A percentile compares a stretch with the other conserved stretches of the same genome.
phyloP scores from a whole-genome alignment of 2,888 invertebrate species.

The Nephrotoma appendiculata region DNA sequence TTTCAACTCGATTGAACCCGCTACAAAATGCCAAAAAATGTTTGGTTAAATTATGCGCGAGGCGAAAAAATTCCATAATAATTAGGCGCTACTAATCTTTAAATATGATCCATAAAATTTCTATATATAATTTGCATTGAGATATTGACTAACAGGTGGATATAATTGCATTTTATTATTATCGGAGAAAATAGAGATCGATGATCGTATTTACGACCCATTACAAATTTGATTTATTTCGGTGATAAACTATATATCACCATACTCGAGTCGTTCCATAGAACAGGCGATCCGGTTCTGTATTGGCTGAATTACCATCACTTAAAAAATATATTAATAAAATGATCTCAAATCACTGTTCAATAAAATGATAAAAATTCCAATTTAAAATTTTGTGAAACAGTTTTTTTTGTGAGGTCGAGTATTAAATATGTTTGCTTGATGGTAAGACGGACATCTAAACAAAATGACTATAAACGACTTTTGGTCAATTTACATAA shows the following conservation, averaged over 20 bases:
- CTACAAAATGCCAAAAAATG: not conserved
- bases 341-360: not conserved
- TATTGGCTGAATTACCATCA: not conserved
- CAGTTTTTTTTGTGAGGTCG: not conserved
- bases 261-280: too few relatives aligned
- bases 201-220: too few relatives aligned
- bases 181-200: too few relatives aligned
- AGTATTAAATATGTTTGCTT: not conserved
- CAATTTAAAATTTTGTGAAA: not conserved
- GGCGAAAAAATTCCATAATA: too few relatives aligned
- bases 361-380: not conserved
- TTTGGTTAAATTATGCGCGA: too few relatives aligned
- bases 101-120: too few relatives aligned
- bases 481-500: not conserved
- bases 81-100: too few relatives aligned
- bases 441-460: not conserved
- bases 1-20: not conserved
- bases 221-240: too few relatives aligned
- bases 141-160: too few relatives aligned
- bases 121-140: too few relatives aligned
- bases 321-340: not conserved
- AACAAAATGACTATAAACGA: not conserved
- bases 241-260: too few relatives aligned
- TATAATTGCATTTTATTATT: too few relatives aligned
- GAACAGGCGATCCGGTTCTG: not conserved